These are phyloP conservation scores for Callimorpha dominula DNA, from an alignment of 2,888 invertebrate species.

Conservation along the genomic window DNA sequence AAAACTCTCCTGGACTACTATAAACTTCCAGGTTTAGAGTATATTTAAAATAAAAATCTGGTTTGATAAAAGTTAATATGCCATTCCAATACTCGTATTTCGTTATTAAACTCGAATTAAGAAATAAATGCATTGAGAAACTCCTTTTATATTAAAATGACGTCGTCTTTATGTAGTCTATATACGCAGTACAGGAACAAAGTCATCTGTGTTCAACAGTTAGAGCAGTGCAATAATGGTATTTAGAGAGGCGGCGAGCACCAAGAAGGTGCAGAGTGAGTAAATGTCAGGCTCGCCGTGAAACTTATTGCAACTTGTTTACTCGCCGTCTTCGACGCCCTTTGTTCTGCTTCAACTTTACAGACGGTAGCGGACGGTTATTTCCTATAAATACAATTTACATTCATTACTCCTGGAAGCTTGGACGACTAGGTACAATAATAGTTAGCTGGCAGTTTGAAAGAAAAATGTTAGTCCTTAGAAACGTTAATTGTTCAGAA, in stretches of 20 bases:
- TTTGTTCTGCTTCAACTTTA: slow-evolving; percentile 77
- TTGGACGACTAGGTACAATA: slow-evolving; percentile 52
- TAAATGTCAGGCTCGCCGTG: slow-evolving; percentile 65
- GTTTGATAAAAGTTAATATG: too few relatives aligned
- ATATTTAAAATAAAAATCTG: too few relatives aligned
- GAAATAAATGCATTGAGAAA: background rate
- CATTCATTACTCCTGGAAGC: slow-evolving; percentile 71
- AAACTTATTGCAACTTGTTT: slow-evolving; percentile 84
- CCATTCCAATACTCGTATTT: too few relatives aligned
- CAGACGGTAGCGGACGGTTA: slow-evolving; percentile 74
- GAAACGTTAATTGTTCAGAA: background rate
- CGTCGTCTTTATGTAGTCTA: background rate
- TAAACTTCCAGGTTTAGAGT: background rate
- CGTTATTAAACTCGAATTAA: background rate
- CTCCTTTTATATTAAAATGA: background rate
- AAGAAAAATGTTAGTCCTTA: slow-evolving; percentile 10
- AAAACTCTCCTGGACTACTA: background rate
- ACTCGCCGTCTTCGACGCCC: slow-evolving; percentile 74
- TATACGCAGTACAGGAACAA: background rate
- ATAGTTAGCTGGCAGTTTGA: slow-evolving; percentile 34
- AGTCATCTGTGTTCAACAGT: slow-evolving; percentile 39
- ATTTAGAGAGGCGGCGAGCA: slow-evolving; percentile 62
- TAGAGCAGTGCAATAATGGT: slow-evolving; percentile 67
- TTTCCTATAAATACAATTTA: slow-evolving; percentile 78
- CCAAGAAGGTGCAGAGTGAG: slow-evolving; percentile 55